Base-by-base conservation (phyloP, 2,888 invertebrate genomes). In the Pachymerium ferrugineum region DNA sequence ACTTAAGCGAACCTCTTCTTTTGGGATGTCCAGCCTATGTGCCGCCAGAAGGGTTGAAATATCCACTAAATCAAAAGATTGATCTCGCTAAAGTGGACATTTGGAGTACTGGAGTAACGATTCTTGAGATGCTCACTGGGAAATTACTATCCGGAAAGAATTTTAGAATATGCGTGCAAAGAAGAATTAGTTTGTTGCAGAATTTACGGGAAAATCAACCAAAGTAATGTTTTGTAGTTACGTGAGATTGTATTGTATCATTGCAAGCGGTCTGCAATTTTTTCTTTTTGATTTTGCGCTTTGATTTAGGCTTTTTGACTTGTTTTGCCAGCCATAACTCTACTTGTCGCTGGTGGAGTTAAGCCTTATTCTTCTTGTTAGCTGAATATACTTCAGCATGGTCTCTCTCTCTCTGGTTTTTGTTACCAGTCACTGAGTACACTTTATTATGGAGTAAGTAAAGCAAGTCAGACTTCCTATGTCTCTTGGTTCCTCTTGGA, bases 11-110 rank as follows among this genome's bases (percentile, higher is more conserved):
- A 8, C 38, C 38, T 16, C 8, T 71, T 1, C 1, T 22, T 10
- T 19, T 71, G 8, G 71, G 71, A 38, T 71, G 71, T 29, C 71
- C 71, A 12, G 19, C 19, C 10, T 71, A 71, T n/a, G 35, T 33
- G 38, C 71, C 71, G 12, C 71, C 71, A 3, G 71, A 71, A 38
- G 38, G 38, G 3, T 22, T 71, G 1, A 5, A 5, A 16, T 4
- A 10, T 10, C n/a, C 16, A 38, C 14, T 38, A 10, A 4, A 3
- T 16, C 1, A 0, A 3, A 71, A 33, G 14, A 38, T 71, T 19
- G n/a, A 38, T 19, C 8, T 71, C 1, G 71, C 30, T 1, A 71
- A 71, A 29, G 38, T 71, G n/a, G 71, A 71, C 35, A 3, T 71
- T 16, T 71, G 71, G 71, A 71, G 71, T 22, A 25, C 19, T 5